These are phyloP conservation scores for Drosophila antonietae DNA, from an alignment of 2,888 invertebrate genomes.

Conservation along the genomic window DNA sequence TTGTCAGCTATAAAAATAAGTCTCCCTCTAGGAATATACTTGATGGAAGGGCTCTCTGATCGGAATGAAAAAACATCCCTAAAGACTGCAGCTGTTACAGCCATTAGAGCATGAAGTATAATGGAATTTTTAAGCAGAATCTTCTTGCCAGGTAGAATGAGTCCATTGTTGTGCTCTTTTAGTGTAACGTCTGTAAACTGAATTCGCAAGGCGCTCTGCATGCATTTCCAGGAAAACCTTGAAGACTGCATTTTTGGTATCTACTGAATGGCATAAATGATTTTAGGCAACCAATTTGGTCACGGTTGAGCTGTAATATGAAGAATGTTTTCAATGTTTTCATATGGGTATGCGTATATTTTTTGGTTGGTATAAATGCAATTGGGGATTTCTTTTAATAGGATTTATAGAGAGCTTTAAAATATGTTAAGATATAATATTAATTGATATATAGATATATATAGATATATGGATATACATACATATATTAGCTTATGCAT, in stretches of 20 bases:
- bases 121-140: slow-evolving; percentile 32
- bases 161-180: slow-evolving; percentile 23
- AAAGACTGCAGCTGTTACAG: slow-evolving; percentile 33
- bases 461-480: neutral
- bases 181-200: slow-evolving; percentile 17
- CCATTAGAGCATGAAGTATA: slow-evolving; percentile 34
- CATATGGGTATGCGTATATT: neutral
- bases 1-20: slow-evolving; percentile 9
- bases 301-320: neutral
- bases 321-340: neutral
- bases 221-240: slow-evolving; percentile 13
- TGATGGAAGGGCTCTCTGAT: slow-evolving; percentile 47
- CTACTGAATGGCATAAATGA: neutral
- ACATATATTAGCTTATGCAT: too few species aligned
- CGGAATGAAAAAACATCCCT: slow-evolving; percentile 46
- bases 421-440: neutral
- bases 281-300: neutral
- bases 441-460: neutral
- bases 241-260: neutral
- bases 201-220: slow-evolving; percentile 32
- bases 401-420: neutral
- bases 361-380: neutral
- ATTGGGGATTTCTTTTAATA: neutral
- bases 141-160: slow-evolving; percentile 35
- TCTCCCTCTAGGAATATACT: slow-evolving; percentile 22